These are phyloP conservation scores for Jaculus jaculus DNA, from an alignment of 2,113 vertebrate genomes.

Conservation along the genomic window DNA sequence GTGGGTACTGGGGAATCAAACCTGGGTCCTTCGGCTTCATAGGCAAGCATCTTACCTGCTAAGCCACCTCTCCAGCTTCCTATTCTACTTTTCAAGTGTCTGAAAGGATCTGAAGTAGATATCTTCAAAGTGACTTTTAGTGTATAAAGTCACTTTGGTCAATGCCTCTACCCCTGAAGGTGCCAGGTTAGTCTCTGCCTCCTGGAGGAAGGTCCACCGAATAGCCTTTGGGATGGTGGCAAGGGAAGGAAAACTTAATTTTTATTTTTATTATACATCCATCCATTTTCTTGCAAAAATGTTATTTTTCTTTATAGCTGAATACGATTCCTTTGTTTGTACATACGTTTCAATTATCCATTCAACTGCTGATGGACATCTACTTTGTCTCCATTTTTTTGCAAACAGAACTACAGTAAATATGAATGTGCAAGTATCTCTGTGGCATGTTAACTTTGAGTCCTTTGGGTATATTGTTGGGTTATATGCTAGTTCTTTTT, in stretches of 20 bases:
- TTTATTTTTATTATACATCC: background rate
- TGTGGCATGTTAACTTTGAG: background rate
- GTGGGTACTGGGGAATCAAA: no score
- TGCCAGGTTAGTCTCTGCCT: no score
- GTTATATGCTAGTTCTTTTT: background rate
- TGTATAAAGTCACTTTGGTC: background rate
- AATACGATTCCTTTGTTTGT: background rate
- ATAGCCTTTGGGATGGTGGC: background rate
- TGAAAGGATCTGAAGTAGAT: background rate
- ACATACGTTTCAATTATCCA: background rate
- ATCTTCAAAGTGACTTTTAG: background rate
- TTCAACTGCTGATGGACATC: background rate
- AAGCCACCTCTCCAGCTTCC: no score
- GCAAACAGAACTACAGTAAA: background rate
- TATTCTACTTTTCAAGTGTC: slow-evolving; percentile 32
- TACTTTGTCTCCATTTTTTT: background rate
- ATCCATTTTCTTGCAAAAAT: background rate
- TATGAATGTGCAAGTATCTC: background rate
- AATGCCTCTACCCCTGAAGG: background rate
- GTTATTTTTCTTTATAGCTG: background rate
- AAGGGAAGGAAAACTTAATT: background rate
- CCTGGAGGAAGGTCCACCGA: background rate
- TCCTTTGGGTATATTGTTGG: background rate
- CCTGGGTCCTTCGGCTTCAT: no score
- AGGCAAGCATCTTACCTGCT: no score